Conservation (phyloP, 2,797 vertebrate genomes). For the Thripadectes ignobilis region DNA sequence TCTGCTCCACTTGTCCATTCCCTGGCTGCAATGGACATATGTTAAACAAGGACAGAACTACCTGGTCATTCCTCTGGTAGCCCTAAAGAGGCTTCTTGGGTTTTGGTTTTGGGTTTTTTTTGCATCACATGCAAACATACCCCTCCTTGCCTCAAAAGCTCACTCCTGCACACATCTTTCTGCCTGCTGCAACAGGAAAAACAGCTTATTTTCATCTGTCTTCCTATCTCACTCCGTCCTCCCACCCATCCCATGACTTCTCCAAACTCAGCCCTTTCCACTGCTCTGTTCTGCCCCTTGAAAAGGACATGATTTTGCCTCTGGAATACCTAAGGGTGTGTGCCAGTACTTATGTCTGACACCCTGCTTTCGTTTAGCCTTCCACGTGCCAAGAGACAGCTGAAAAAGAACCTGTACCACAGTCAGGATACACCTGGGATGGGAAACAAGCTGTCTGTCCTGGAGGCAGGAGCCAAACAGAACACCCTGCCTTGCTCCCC, state of each 20-base stretch:
- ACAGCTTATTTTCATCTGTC: fast-evolving
- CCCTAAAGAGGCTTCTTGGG: background rate
- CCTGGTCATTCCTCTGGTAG: background rate
- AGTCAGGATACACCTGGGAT: background rate
- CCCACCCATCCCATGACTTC: background rate
- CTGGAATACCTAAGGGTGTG: background rate
- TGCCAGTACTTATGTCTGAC: background rate
- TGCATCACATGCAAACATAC: background rate
- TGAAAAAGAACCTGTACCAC: background rate
- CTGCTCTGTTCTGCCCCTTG: background rate
- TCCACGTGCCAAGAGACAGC: background rate
- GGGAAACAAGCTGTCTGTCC: background rate
- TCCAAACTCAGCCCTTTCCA: background rate
- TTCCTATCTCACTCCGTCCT: background rate
- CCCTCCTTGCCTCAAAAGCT: background rate
- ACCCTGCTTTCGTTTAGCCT: background rate
- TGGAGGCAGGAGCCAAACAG: background rate
- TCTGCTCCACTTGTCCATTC: background rate
- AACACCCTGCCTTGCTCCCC: background rate
- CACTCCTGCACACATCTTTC: background rate
- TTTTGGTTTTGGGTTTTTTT: background rate
- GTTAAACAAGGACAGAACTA: background rate
- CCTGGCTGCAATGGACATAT: fast-evolving
- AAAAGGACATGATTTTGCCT: background rate
- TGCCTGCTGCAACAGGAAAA: background rate